phyloP scores from a whole-genome alignment of 2,113 vertebrate species.

The Clarias magur region DNA sequence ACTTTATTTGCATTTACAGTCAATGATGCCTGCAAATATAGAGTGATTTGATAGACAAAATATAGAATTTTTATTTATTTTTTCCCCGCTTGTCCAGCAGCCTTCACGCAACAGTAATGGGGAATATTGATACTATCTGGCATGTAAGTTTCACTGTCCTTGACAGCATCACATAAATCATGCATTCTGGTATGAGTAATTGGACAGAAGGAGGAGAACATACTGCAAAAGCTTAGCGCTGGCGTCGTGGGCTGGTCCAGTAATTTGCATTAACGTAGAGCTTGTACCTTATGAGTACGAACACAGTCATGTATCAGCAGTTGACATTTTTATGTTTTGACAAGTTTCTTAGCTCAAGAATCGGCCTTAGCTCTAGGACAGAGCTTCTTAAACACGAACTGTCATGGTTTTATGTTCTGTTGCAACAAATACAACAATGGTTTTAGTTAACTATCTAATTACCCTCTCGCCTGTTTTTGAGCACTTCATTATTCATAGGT shows the following conservation, averaged over 20 bases:
- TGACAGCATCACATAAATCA: slow-evolving; percentile 11
- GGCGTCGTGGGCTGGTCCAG: background rate
- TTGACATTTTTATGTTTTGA: background rate
- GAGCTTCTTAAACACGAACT: background rate
- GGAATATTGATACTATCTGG: background rate
- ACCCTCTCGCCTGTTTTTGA: background rate
- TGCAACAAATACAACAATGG: background rate
- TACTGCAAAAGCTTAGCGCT: background rate
- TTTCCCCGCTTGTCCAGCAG: background rate
- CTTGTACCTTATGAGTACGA: background rate
- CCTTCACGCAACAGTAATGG: background rate
- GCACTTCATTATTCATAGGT: background rate
- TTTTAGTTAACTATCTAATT: background rate
- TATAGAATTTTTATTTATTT: background rate
- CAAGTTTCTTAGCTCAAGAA: background rate
- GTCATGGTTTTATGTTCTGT: background rate
- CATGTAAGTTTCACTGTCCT: background rate
- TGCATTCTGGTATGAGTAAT: background rate
- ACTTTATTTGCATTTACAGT: background rate
- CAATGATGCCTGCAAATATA: background rate
- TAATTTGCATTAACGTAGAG: background rate
- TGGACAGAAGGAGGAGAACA: background rate
- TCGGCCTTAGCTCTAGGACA: background rate
- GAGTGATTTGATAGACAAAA: background rate
- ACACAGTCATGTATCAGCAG: background rate